Conservation (phyloP, 2,113 vertebrate species). For the Spilogale gracilis region DNA sequence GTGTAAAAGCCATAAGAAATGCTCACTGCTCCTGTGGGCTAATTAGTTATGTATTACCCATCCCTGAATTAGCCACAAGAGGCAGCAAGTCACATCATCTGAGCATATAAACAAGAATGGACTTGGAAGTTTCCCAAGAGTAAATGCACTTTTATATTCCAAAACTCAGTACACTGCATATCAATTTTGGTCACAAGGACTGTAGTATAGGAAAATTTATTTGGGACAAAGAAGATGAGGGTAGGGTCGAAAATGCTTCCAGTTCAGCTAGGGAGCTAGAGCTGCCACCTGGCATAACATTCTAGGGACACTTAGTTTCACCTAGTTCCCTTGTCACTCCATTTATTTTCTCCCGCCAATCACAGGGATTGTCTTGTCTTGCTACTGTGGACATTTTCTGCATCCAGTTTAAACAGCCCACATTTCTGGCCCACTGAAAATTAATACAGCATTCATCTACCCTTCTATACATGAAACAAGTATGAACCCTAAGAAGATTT, state of each 20-base stretch:
- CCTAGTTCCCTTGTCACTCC: background rate
- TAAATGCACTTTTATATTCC: background rate
- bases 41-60: conserved; percentile 35
- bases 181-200: background rate
- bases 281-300: background rate
- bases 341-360: background rate
- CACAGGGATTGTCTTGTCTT: background rate
- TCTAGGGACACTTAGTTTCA: background rate
- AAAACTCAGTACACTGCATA: background rate
- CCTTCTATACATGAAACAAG: background rate
- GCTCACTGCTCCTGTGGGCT: background rate
- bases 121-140: background rate
- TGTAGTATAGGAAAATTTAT: background rate
- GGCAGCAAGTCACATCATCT: background rate
- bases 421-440: background rate
- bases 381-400: background rate
- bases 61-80: background rate
- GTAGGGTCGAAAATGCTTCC: background rate
- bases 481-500: background rate
- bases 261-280: background rate
- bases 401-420: background rate
- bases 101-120: background rate
- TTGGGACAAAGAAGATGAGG: background rate
- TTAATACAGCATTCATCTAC: background rate
- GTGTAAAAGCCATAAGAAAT: background rate